A percentile compares a stretch with the other conserved stretches of the same genome.
phyloP scores from a whole-genome alignment of 2,797 vertebrate genomes.

The Xyrichtys novacula region DNA sequence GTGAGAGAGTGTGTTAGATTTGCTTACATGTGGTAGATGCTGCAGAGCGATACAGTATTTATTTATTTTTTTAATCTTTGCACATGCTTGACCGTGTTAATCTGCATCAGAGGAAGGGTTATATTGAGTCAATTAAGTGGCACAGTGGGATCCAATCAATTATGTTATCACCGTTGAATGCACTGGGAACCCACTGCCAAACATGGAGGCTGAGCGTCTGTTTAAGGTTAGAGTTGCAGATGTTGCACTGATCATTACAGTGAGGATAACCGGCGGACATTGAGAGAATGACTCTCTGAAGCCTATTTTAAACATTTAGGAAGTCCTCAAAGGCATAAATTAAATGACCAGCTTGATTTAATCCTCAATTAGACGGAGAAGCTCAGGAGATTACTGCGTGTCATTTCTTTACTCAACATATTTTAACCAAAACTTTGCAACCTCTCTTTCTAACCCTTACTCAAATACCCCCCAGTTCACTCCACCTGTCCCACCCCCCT shows the following conservation, averaged over 20 bases:
- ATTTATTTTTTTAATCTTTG: conserved; percentile 23
- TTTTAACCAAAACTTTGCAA: conserved; percentile 4
- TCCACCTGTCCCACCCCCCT: conserved; percentile 59
- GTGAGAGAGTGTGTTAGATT: background rate
- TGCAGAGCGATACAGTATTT: conserved; percentile 9
- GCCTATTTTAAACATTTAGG: background rate
- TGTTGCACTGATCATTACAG: conserved; percentile 16
- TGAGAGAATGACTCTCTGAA: background rate
- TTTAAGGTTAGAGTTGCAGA: conserved; percentile 14
- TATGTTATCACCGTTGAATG: conserved; percentile 13
- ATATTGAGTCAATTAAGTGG: conserved; percentile 5
- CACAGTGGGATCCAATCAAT: conserved; percentile 21
- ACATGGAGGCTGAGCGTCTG: conserved; percentile 12
- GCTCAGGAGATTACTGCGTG: background rate
- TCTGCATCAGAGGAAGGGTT: conserved; percentile 3
- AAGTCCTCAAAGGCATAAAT: conserved; percentile 10
- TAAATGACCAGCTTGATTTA: conserved; percentile 20
- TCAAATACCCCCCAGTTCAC: conserved; percentile 1
- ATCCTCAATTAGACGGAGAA: conserved; percentile 27
- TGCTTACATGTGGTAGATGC: conserved; percentile 8
- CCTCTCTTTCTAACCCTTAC: conserved; percentile 14
- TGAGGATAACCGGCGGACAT: conserved; percentile 5
- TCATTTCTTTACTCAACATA: background rate
- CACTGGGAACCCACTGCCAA: conserved; percentile 5
- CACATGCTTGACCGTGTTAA: conserved; percentile 10